Evolutionary conservation across 2,113 vertebrate species (phyloP).

Genomic region (Hippocampus mohnikei): DNA sequence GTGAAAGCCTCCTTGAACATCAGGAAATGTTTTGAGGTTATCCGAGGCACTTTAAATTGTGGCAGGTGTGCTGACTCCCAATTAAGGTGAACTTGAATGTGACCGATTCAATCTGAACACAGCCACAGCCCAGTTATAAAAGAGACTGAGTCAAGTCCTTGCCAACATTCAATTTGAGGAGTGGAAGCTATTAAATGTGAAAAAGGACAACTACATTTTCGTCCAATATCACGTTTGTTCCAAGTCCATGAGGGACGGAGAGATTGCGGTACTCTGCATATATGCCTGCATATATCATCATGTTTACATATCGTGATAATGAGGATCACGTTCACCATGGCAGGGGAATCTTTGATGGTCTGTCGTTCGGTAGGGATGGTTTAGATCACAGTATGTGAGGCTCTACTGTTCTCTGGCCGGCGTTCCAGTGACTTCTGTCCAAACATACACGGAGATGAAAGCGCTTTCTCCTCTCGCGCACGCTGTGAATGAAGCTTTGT

Average conservation of each 20-base stretch:
- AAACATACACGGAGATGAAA: constrained; percentile 67
- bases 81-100: too few species aligned
- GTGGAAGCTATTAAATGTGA: neutral
- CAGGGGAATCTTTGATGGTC: neutral
- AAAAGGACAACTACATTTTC: neutral
- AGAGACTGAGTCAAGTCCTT: neutral
- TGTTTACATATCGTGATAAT: neutral
- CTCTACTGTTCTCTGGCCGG: constrained; percentile 41
- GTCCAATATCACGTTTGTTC: neutral
- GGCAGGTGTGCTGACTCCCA: too few species aligned
- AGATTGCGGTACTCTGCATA: neutral
- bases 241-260: neutral
- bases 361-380: neutral
- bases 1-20: too few species aligned
- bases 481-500: constrained; percentile 62
- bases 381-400: constrained; percentile 24
- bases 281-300: neutral
- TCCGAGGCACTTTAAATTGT: too few species aligned
- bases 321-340: neutral
- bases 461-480: constrained; percentile 51
- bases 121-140: neutral
- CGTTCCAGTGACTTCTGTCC: constrained; percentile 56
- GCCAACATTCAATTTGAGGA: neutral
- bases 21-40: too few species aligned
- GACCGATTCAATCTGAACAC: too few species aligned